phyloP scores from a whole-genome alignment of 2,888 invertebrate genomes.

The Glaucopsyche alexis region DNA sequence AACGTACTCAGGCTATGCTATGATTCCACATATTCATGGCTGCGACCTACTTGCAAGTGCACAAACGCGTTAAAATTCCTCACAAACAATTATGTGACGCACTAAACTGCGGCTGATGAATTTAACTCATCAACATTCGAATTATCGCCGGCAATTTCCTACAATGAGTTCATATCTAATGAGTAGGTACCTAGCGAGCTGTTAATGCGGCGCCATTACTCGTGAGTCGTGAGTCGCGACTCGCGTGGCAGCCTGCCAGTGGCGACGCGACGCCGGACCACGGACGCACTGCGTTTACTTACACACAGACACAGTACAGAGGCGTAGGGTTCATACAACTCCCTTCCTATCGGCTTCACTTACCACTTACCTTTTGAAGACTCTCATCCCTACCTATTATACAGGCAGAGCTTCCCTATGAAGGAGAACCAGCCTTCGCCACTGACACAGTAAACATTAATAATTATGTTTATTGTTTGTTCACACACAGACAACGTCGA shows the following conservation, averaged over 20 bases:
- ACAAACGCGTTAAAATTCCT: background rate
- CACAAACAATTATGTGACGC: background rate
- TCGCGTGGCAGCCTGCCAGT: slow-evolving; percentile 10
- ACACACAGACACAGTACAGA: slow-evolving; percentile 2
- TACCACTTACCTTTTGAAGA: too few species aligned
- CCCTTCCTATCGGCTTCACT: too few species aligned
- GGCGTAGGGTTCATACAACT: too few species aligned
- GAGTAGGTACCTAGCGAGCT: too few species aligned
- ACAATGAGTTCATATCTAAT: background rate
- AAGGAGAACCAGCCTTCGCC: too few species aligned
- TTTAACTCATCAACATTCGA: background rate
- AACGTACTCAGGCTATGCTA: too few species aligned
- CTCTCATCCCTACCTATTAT: too few species aligned
- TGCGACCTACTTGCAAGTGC: background rate
- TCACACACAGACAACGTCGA: background rate
- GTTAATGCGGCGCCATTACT: slow-evolving; percentile 6
- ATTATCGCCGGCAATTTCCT: slow-evolving; percentile 13
- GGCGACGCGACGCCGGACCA: too few species aligned
- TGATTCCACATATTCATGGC: too few species aligned
- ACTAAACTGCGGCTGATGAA: background rate
- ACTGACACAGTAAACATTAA: too few species aligned
- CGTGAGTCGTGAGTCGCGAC: background rate
- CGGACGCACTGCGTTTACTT: slow-evolving; percentile 6
- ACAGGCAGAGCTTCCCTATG: too few species aligned
- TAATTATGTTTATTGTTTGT: background rate